These are phyloP conservation scores for Alligator sinensis DNA, from an alignment of 2,113 vertebrate species.

Conservation along the genomic window DNA sequence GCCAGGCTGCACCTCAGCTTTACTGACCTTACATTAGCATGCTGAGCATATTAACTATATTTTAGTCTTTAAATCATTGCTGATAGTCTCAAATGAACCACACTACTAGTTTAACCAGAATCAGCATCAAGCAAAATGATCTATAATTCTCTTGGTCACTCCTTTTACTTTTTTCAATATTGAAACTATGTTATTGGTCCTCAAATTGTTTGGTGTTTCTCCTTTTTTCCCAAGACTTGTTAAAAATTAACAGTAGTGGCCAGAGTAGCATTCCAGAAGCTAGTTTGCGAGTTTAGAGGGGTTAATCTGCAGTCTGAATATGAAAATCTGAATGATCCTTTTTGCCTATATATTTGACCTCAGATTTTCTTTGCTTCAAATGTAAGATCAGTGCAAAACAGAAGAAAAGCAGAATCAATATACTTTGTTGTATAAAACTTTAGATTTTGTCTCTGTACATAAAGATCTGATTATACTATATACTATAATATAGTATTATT, in stretches of 20 bases:
- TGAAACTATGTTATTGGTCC: not conserved
- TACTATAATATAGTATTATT: not conserved
- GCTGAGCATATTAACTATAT: not conserved
- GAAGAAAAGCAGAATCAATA: constrained; percentile 6
- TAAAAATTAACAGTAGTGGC: not conserved
- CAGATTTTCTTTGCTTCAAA: not conserved
- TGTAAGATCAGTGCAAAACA: not conserved
- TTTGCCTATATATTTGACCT: not conserved
- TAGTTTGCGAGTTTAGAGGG: not conserved
- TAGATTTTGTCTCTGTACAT: constrained; percentile 2
- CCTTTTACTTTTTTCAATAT: not conserved
- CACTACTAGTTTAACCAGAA: not conserved
- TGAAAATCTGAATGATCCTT: not conserved
- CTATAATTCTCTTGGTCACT: not conserved
- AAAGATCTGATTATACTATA: not conserved
- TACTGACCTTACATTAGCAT: too few species aligned
- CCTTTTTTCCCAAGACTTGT: not conserved
- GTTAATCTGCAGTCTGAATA: not conserved
- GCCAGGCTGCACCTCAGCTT: too few species aligned
- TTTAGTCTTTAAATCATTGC: not conserved
- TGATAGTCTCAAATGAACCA: not conserved
- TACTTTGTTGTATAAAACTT: not conserved
- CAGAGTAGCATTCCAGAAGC: not conserved
- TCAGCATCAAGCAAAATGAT: not conserved
- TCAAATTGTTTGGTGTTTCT: not conserved